Base-by-base conservation (phyloP, 2,797 vertebrate genomes). In the Phyllotis vaccarum region DNA sequence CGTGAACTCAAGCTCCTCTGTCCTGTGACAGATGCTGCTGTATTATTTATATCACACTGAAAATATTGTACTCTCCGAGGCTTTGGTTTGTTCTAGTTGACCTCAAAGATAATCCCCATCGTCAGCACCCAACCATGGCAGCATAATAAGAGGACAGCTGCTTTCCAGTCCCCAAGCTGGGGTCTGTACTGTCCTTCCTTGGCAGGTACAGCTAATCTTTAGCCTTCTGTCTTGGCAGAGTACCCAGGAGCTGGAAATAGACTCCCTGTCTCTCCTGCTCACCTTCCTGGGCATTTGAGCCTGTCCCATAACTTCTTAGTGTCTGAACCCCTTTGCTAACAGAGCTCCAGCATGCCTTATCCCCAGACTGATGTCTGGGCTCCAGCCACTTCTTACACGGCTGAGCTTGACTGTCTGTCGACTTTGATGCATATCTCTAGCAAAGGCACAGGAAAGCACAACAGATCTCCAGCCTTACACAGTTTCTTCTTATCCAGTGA, bases 361-460 rank as follows among this genome's bases (percentile, higher is more conserved):
- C 17, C 80, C 74, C 83, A 49, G 52, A 49, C 46, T 34, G 14
- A 16, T 19, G 5, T 16, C 27, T 29, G 54, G 24, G 24, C n/a
- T 68, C 16, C 27, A 56, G 58, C 46, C 6, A 40, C 22, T 8
- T 86, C 82, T 52, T 27, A 56, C 46, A 58, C 54, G 49, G 24
- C 13, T 70, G 74, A 9, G 27, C 46, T 52, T 70, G 19, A 91
- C 46, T 81, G 9, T 62, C 62, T 60, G 8, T 85, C 37, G 13
- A 60, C 46, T 60, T 13, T 90, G 75, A 85, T 74, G 37, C 13
- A 21, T 49, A 83, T 83, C 34, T 81, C 87, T 74, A 31, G 54
- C n/a, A 29, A 94, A 95, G 29, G 46, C 37, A 90, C 1, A 46
- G 31, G 78, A 91, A 60, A 94, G 68, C 21, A 66, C 11, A 87